A percentile compares a stretch with the other conserved stretches of the same genome.
Conservation (phyloP, 2,888 invertebrate species). For the Pristionchus exspectatus region DNA sequence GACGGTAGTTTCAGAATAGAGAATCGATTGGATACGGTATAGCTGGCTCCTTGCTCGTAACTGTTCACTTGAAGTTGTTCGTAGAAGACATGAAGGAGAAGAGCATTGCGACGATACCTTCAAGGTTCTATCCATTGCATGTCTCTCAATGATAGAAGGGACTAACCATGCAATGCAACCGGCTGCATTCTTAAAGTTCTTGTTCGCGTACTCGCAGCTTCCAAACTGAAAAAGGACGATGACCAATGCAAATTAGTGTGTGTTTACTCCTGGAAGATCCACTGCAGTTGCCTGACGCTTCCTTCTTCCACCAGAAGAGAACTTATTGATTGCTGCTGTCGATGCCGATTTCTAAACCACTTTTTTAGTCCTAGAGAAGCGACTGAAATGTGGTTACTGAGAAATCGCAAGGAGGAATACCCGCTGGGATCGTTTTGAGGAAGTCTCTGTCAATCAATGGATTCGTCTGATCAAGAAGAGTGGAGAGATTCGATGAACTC, state of each 20-base stretch:
- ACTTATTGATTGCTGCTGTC: neutral
- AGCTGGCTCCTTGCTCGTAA: neutral
- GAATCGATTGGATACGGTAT: neutral
- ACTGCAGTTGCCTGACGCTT: neutral
- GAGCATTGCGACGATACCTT: conserved; percentile 4
- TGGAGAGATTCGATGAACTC: neutral
- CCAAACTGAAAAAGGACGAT: neutral
- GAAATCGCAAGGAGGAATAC: neutral
- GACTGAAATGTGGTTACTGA: neutral
- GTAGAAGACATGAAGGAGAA: neutral
- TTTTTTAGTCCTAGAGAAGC: neutral
- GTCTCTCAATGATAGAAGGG: neutral
- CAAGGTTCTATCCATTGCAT: neutral
- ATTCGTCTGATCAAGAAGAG: conserved; percentile 1
- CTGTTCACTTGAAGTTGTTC: conserved; percentile 3
- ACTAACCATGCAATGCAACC: conserved; percentile 16
- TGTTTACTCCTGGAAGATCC: neutral
- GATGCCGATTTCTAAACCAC: neutral
- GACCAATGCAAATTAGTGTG: neutral
- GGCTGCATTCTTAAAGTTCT: conserved; percentile 7
- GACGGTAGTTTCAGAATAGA: no score
- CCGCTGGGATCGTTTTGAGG: neutral
- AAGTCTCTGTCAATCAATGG: neutral
- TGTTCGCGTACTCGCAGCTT: conserved; percentile 46
- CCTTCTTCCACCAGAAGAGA: neutral